Base-by-base conservation (phyloP, 1,140 invertebrate genomes). In the Eupeodes corollae region DNA sequence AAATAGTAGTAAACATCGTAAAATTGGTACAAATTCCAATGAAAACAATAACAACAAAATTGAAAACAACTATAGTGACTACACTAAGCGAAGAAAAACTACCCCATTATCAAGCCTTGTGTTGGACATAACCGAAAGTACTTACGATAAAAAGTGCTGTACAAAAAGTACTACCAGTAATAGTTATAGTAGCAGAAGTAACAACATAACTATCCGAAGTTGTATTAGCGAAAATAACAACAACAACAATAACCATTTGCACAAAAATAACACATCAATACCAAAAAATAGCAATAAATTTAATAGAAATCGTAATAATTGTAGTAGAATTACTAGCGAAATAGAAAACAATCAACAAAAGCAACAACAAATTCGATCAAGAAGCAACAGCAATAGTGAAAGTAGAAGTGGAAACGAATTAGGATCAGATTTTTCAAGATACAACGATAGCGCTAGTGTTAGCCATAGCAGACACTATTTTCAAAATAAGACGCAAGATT, bases 61-160 rank as follows among this genome's bases (percentile, higher is more conserved):
- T 56, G 61, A 35, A 45, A 55, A 51, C 44, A 52, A 47, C 32
- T 19, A 41, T 21, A 41, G 16, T 14, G 33, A 42, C 15, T n/a
- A 37, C 15, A 26, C 21, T 3, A 26, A 26, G 21, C 21, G 21
- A 26, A 26, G 21, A 26, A 26, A 26, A 26, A 26, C 21, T 8
- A 26, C 3, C 21, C 21, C 8, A 26, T 26, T 8, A 8, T 3
- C 21, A 26, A 26, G 3, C 3, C 21, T 26, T 26, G 3, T 26
- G 3, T 26, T 26, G 21, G 21, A 26, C 21, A 26, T 26, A 5
- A 26, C 3, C 21, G 21, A 8, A 26, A 26, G 21, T 26, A 8
- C 3, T 26, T 26, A 8, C 21, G 8, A 26, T 26, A 26, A 26
- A 8, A 26, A 26, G 8, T 5, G 8, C 8, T 26, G 21, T 26